phyloP scores from a whole-genome alignment of 2,797 vertebrate genomes.

The Anguilla anguilla region DNA sequence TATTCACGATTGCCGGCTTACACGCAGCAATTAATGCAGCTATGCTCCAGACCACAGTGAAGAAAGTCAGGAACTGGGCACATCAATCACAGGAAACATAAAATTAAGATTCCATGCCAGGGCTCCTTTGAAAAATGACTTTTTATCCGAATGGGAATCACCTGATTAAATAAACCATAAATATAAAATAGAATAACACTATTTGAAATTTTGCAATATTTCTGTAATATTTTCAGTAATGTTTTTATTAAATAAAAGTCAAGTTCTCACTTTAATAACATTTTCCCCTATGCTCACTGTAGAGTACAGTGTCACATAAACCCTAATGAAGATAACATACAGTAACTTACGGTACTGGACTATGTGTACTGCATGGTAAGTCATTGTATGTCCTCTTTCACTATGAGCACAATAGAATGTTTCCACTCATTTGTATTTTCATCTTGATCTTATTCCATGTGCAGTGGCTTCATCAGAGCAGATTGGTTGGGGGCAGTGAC shows the following conservation, averaged over 20 bases:
- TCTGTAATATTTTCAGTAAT: neutral
- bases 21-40: neutral
- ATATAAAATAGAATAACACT: neutral
- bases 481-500: neutral
- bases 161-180: neutral
- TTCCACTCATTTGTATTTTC: neutral
- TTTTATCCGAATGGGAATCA: neutral
- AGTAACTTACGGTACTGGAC: no score
- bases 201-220: neutral
- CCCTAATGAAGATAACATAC: no score
- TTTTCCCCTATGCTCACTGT: neutral
- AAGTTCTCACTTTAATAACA: neutral
- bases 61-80: neutral
- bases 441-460: neutral
- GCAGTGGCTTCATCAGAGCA: neutral
- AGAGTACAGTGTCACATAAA: no score
- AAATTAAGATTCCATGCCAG: neutral
- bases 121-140: neutral
- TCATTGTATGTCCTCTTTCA: no score
- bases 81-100: neutral
- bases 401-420: neutral
- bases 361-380: no score
- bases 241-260: neutral
- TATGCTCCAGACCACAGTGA: neutral
- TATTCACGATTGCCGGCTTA: neutral